These are phyloP conservation scores for Telenomus remus DNA, from an alignment of 1,140 invertebrate genomes.

Conservation along the genomic window DNA sequence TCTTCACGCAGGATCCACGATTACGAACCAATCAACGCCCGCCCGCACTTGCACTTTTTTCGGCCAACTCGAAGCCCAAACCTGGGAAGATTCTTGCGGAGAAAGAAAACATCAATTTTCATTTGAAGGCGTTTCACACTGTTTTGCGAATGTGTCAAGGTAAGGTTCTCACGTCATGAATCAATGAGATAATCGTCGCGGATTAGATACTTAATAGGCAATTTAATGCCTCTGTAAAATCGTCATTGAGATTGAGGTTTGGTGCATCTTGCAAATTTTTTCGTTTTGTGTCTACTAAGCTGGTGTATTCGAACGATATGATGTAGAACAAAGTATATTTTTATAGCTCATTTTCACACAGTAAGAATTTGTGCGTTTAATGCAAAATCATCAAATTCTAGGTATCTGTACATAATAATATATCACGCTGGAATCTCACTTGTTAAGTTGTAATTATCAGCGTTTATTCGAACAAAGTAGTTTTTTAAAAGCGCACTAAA, in stretches of 20 bases:
- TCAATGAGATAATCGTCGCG: slow-evolving; percentile 38
- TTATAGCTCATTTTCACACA: too few species aligned
- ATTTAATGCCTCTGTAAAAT: slow-evolving; percentile 24
- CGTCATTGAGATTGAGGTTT: slow-evolving; percentile 12
- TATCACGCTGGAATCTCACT: too few species aligned
- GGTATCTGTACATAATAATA: too few species aligned
- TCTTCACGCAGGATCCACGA: slow-evolving; percentile 71
- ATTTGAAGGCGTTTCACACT: slow-evolving; percentile 36
- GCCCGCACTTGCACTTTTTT: slow-evolving; percentile 43
- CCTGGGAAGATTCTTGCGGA: slow-evolving; percentile 16
- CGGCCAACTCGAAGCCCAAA: neutral
- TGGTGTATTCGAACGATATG: too few species aligned
- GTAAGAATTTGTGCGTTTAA: too few species aligned
- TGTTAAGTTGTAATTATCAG: slow-evolving; percentile 3
- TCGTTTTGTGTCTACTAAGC: too few species aligned
- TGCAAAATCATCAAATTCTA: too few species aligned
- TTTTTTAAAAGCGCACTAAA: slow-evolving; percentile 2
- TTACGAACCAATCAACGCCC: slow-evolving; percentile 64
- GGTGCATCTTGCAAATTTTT: neutral
- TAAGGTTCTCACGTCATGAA: slow-evolving; percentile 42
- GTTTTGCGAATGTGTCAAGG: slow-evolving; percentile 28
- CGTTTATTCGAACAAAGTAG: slow-evolving; percentile 4
- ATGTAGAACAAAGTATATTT: too few species aligned
- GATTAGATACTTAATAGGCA: slow-evolving; percentile 21
- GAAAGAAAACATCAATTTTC: slow-evolving; percentile 39